Evolutionary conservation across 2,797 vertebrate species (phyloP).

Genomic region (Acanthiza pusilla): DNA sequence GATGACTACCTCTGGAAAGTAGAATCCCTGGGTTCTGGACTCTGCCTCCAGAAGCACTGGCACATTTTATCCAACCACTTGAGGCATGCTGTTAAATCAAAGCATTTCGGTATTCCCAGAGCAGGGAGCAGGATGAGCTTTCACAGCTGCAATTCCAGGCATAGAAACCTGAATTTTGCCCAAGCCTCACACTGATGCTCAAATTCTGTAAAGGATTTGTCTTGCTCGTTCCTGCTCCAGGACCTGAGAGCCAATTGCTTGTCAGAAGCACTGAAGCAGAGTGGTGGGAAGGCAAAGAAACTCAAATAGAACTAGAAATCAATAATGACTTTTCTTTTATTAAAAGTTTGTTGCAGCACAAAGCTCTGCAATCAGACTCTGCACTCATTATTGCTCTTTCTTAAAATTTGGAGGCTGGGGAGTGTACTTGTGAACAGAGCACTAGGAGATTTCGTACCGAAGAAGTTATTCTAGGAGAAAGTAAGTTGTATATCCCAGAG

Average conservation of each 20-base stretch:
- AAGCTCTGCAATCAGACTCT: background rate
- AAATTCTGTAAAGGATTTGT: slow-evolving; percentile 11
- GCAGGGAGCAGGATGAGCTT: background rate
- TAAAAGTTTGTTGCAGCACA: background rate
- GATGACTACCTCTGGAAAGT: background rate
- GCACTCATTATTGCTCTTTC: background rate
- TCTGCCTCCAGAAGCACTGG: background rate
- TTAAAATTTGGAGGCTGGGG: background rate
- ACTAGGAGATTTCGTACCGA: background rate
- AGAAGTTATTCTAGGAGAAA: background rate
- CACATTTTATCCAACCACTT: background rate
- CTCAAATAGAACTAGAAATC: slow-evolving; percentile 1
- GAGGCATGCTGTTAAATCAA: background rate
- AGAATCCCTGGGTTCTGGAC: background rate
- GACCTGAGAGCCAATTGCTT: background rate
- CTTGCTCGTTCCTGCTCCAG: background rate
- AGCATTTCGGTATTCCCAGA: background rate
- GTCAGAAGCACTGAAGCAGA: slow-evolving; percentile 3
- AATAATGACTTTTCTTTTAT: background rate
- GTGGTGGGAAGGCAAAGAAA: background rate
- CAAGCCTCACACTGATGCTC: background rate
- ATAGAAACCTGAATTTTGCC: background rate
- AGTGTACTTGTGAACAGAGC: background rate
- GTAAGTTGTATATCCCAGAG: background rate
- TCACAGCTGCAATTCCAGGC: background rate